Evolutionary conservation across 2,797 vertebrate species (phyloP).

Genomic region (Dendrocincla fuliginosa): DNA sequence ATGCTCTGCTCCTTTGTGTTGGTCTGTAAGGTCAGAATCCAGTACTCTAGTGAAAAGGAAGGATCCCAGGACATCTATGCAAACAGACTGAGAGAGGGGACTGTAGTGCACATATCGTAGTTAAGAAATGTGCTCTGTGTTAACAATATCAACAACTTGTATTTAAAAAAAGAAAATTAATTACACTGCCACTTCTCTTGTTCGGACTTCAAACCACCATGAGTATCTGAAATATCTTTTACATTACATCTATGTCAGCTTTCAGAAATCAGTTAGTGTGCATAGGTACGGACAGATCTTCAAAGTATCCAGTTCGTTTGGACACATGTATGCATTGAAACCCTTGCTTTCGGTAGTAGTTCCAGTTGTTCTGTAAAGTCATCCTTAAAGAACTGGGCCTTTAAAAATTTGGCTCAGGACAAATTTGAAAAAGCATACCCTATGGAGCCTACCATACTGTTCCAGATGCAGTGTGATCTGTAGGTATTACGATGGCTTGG

Average conservation of each 20-base stretch:
- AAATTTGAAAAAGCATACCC: neutral
- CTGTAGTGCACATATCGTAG: neutral
- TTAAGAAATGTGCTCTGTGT: neutral
- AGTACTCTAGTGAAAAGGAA: neutral
- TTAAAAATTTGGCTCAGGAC: neutral
- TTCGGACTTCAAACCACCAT: neutral
- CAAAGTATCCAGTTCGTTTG: neutral
- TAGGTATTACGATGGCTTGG: neutral
- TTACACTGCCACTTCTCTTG: neutral
- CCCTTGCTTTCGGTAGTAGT: neutral
- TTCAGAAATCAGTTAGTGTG: neutral
- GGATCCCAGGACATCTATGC: accelerated
- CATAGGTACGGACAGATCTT: neutral
- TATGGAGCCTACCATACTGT: neutral
- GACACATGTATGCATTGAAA: neutral
- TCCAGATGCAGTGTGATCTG: neutral
- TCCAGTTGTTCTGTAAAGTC: neutral
- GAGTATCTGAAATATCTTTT: neutral
- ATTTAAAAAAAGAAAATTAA: neutral
- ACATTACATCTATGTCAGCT: neutral
- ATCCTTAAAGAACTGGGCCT: neutral
- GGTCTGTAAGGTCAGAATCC: neutral
- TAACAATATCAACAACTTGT: neutral
- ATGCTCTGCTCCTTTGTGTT: neutral
- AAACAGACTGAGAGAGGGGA: neutral